Percentiles rank a stretch among this genome's conserved stretches.
Conservation (phyloP, 2,888 invertebrate species). For the Brachypterus glaber region DNA sequence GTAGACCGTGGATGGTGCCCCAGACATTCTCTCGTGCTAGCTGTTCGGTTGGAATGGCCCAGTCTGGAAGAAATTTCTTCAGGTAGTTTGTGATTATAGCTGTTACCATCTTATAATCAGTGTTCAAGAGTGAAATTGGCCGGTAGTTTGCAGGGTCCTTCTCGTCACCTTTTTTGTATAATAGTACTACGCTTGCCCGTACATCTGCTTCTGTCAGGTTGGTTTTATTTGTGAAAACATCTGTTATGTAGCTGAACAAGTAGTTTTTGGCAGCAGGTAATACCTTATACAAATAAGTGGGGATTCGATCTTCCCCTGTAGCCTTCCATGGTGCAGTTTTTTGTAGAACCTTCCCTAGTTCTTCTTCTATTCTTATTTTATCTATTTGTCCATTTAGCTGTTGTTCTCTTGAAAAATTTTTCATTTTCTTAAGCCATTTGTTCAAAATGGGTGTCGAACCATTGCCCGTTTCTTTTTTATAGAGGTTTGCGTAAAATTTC, state of each 20-base stretch:
- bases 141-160: constrained; percentile 23
- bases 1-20: constrained; percentile 22
- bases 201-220: constrained; percentile 16
- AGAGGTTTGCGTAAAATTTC: constrained; percentile 5
- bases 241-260: constrained; percentile 4
- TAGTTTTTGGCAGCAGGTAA: constrained; percentile 13
- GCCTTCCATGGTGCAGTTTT: no score
- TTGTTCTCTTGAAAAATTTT: constrained; percentile 1
- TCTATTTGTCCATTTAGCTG: constrained; percentile 8
- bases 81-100: constrained; percentile 14
- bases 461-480: constrained; percentile 5
- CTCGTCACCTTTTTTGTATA: constrained; percentile 25
- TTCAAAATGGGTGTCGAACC: constrained; percentile 10
- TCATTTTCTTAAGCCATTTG: constrained; percentile 11
- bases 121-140: constrained; percentile 25
- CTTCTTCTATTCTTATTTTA: constrained; percentile 4
- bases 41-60: constrained; percentile 18
- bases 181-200: constrained; percentile 19
- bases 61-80: constrained; percentile 10
- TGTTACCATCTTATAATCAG: no score
- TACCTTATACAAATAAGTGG: constrained; percentile 15
- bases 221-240: not conserved
- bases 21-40: no score
- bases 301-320: constrained; percentile 17
- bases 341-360: no score